phyloP scores from a whole-genome alignment of 1,140 invertebrate genomes.

The Lucilia sericata region DNA sequence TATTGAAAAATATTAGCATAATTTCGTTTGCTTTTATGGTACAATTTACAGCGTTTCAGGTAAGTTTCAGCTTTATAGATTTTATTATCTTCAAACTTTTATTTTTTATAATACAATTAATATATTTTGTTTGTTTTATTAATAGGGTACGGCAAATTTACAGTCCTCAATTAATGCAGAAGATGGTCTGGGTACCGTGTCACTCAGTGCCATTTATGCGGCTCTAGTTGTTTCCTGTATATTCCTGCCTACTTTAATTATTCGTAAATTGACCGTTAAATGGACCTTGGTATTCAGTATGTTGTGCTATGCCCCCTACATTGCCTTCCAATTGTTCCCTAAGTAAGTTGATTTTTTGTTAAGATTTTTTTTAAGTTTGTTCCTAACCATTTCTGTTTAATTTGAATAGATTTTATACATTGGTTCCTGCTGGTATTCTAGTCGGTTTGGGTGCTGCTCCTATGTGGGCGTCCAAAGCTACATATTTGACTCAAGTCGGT shows the following conservation, averaged over 20 bases:
- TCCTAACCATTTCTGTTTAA: conserved; percentile 1
- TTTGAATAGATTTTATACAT: conserved; percentile 78
- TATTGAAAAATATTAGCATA: conserved; percentile 87
- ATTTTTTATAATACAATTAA: background rate
- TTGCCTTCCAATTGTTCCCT: conserved; percentile 92
- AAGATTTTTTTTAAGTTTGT: background rate
- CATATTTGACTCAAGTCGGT: conserved; percentile 93
- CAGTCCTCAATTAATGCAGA: conserved; percentile 89
- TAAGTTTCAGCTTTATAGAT: conserved; percentile 46
- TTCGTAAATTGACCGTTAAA: conserved; percentile 91
- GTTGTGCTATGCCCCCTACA: conserved; percentile 93
- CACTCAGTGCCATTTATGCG: conserved; percentile 88
- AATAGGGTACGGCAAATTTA: conserved; percentile 86
- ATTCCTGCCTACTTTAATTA: conserved; percentile 91
- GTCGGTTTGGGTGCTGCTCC: conserved; percentile 93
- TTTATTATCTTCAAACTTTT: background rate
- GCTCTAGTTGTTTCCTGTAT: conserved; percentile 91
- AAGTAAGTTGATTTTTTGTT: conserved; percentile 49
- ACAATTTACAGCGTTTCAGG: conserved; percentile 91
- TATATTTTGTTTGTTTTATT: conserved; percentile 21
- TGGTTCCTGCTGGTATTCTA: conserved; percentile 91
- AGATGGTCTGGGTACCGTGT: conserved; percentile 86
- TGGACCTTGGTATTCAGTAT: conserved; percentile 93
- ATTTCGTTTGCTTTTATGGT: conserved; percentile 92
- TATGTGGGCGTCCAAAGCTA: conserved; percentile 96